phyloP scores from a whole-genome alignment of 2,888 invertebrate species.

The Morpho deidamia region DNA sequence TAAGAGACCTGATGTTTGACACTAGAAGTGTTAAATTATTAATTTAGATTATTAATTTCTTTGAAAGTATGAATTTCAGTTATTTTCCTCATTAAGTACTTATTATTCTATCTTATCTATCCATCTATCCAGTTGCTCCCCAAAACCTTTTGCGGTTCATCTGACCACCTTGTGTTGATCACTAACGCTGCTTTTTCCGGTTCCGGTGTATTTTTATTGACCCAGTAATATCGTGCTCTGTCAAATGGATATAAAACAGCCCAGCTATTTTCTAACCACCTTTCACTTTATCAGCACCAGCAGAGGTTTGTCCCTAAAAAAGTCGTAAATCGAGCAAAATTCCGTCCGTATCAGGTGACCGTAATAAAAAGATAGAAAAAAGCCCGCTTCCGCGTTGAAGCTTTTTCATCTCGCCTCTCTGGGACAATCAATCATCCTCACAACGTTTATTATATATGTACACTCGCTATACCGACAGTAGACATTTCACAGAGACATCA shows the following conservation, averaged over 20 bases:
- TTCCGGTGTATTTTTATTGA: too few relatives aligned
- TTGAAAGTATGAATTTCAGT: too few relatives aligned
- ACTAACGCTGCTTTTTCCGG: too few relatives aligned
- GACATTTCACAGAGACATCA: constrained; percentile 14
- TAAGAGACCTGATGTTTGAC: too few relatives aligned
- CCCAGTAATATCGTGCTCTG: too few relatives aligned
- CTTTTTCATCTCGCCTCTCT: constrained; percentile 24
- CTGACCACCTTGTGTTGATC: too few relatives aligned
- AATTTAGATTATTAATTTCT: too few relatives aligned
- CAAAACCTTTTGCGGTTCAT: too few relatives aligned
- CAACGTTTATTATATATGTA: constrained; percentile 28
- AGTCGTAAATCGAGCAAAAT: constrained; percentile 17
- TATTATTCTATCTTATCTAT: too few relatives aligned
- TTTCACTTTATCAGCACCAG: constrained; percentile 10
- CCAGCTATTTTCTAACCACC: constrained; percentile 5
- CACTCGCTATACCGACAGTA: constrained; percentile 5
- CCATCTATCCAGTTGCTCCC: too few relatives aligned
- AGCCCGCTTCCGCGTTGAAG: constrained; percentile 8
- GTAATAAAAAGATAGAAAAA: constrained; percentile 21
- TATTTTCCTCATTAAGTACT: too few relatives aligned
- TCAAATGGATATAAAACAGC: neutral
- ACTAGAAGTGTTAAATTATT: too few relatives aligned
- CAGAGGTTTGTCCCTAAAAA: constrained; percentile 8
- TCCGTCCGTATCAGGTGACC: constrained; percentile 26
- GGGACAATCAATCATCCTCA: constrained; percentile 31